phyloP scores from a whole-genome alignment of 2,888 invertebrate species.

The Slavum lentiscoides region DNA sequence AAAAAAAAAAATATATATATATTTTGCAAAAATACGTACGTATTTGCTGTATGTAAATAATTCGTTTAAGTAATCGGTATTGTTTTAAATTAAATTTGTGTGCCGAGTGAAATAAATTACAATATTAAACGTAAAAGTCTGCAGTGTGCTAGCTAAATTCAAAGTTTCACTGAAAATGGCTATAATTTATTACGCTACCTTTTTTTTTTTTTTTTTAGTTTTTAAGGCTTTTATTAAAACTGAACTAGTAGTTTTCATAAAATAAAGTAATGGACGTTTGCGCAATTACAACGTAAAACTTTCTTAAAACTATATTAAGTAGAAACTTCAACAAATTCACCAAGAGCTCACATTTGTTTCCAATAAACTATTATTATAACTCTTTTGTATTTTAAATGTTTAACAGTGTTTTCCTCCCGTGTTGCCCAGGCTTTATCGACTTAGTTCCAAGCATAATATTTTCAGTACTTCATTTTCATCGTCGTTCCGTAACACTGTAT shows the following conservation, averaged over 20 bases:
- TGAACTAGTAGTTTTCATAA: neutral
- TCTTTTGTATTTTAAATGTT: no score
- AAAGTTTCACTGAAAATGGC: neutral
- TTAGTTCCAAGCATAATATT: no score
- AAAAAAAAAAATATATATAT: no score
- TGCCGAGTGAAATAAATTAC: neutral
- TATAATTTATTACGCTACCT: neutral
- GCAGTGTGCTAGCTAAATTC: neutral
- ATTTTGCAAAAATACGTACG: no score
- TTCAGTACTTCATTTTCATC: no score
- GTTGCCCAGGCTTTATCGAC: no score
- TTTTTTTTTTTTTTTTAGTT: neutral
- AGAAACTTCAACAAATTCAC: neutral
- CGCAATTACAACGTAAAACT: neutral
- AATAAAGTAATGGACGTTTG: neutral
- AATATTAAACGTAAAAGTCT: neutral
- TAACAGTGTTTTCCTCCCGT: no score
- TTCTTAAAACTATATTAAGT: neutral
- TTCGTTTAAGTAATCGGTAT: neutral
- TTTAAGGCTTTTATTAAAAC: conserved; percentile 2
- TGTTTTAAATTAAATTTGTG: conserved; percentile 1
- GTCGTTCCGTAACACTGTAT: no score
- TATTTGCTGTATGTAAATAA: no score
- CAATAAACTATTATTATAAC: no score
- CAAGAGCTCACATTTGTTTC: no score